These are phyloP conservation scores for Trisateles emortualis DNA, from an alignment of 2,888 invertebrate species.

Conservation along the genomic window DNA sequence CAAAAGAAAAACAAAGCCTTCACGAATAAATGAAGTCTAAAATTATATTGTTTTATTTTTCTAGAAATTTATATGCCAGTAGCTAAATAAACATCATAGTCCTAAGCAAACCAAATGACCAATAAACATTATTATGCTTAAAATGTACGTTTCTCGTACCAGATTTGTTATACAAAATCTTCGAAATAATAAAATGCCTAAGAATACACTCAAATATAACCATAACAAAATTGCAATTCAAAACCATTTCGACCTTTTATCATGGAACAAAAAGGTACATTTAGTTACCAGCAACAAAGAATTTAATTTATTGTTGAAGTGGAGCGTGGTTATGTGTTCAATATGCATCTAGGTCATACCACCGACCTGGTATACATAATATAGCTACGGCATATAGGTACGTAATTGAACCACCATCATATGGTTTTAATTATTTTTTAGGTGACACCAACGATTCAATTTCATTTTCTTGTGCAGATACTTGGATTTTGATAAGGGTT, in stretches of 20 bases:
- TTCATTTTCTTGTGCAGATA: not conserved
- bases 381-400: not conserved
- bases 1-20: no score
- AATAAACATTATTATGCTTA: no score
- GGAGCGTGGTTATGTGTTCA: conserved; percentile 14
- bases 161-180: no score
- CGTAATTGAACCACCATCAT: conserved; percentile 5
- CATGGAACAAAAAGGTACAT: no score
- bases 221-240: not conserved
- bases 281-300: conserved; percentile 1
- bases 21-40: no score
- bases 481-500: not conserved
- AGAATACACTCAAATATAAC: not conserved
- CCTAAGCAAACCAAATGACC: no score
- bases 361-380: not conserved
- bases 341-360: conserved; percentile 17
- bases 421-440: conserved; percentile 1
- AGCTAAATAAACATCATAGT: not conserved
- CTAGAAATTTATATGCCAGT: no score
- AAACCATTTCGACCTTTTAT: not conserved
- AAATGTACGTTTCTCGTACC: no score
- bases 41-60: no score
- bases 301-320: conserved; percentile 12
- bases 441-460: not conserved
- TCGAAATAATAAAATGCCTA: not conserved